Base-by-base conservation (phyloP, 2,113 vertebrate genomes). In the Piprites chloris region DNA sequence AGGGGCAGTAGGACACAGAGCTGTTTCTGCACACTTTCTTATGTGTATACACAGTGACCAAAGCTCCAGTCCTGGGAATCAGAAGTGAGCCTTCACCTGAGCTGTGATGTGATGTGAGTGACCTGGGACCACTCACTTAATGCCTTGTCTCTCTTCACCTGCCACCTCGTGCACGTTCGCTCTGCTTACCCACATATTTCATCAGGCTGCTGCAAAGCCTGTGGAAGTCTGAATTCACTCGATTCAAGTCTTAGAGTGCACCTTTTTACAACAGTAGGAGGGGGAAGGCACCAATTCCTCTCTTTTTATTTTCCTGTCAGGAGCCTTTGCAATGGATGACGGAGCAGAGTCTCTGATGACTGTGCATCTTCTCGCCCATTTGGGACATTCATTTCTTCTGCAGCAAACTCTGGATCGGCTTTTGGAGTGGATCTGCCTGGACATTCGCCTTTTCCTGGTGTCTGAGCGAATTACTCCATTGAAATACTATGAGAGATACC, bases 331-430 rank as follows among this genome's bases (percentile, higher is more conserved):
- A 53, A 98, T 98, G 97, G 96, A 94, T 23, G 97, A 95, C 23
- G 44, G 52, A 30, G 90, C 89, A 46, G 98, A 98, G 71, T 59
- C 97, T 27, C 92, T 96, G 77, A 96, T 99, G 97, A 98, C 98
- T 12, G 89, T 99, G 83, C 99, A 99, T 87, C 98, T 99, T 24
- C 98, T 99, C 2, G 95, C 99, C 85, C 98, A 97, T 79, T 96
- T 96, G 0, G 99, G 99, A 49, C 98, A 98, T 12, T 99, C 99
- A 0, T 85, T 93, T 18, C 96, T 98, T 32, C 97, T 99, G 96
- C 99, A 99, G 97, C 98, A 98, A 93, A 98, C 98, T 8, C 92
- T 99, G 61, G 98, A 99, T 79, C 97, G 69, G 50, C 98, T 99
- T 66, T 95, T 99, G 75, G 96, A 96, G 59, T 98, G 98, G 98